phyloP scores from a whole-genome alignment of 2,888 invertebrate genomes.

The Agrypnus murinus region DNA sequence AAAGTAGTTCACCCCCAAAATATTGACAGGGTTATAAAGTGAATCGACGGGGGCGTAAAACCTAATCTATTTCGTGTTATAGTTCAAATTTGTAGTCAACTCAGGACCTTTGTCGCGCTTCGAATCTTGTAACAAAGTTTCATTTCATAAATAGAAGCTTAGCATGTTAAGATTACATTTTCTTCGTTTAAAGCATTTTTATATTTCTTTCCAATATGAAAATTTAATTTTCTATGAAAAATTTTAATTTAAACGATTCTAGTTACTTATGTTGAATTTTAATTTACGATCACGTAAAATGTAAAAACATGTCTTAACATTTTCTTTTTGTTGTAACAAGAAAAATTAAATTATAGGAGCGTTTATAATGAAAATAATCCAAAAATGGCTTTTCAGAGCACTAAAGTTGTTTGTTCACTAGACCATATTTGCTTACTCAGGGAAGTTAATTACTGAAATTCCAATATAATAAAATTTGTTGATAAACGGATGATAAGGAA shows the following conservation, averaged over 20 bases:
- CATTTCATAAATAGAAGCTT: neutral
- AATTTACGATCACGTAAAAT: neutral
- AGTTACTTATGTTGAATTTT: neutral
- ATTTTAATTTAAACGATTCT: no score
- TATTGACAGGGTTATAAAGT: slow-evolving; percentile 15
- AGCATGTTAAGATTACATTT: slow-evolving; percentile 8
- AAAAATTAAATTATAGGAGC: neutral
- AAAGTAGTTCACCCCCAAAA: neutral
- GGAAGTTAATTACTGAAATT: neutral
- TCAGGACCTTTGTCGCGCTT: slow-evolving; percentile 5
- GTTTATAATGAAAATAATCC: neutral
- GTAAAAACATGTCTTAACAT: neutral
- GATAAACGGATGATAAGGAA: neutral
- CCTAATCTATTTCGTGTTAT: slow-evolving; percentile 27
- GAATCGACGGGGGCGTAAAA: slow-evolving; percentile 17
- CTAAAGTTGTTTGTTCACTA: neutral
- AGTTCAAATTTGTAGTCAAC: slow-evolving; percentile 19
- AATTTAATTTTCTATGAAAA: neutral
- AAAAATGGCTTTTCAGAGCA: neutral
- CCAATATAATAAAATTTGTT: neutral
- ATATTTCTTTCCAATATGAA: neutral
- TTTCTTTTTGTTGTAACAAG: neutral
- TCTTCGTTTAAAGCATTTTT: neutral
- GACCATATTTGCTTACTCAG: neutral
- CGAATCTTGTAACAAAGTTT: slow-evolving; percentile 9